Percentiles rank a stretch among this genome's conserved stretches.
phyloP scores from a whole-genome alignment of 2,113 vertebrate species.

The Sterna hirundo region DNA sequence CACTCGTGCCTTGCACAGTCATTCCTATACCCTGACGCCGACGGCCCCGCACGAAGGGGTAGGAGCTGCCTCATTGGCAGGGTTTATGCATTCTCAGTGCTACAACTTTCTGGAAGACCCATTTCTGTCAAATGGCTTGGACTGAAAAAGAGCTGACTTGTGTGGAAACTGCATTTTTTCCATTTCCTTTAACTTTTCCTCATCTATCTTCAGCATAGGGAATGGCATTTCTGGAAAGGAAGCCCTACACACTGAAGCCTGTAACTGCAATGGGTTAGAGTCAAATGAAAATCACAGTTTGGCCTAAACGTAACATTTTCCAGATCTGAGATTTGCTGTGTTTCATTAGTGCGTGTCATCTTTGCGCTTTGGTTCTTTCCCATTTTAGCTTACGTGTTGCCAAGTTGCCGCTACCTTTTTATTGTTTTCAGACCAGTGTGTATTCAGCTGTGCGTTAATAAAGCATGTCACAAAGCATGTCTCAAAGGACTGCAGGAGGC shows the following conservation, averaged over 20 bases:
- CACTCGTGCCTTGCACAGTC: not conserved
- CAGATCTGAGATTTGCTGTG: not conserved
- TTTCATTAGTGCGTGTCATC: not conserved
- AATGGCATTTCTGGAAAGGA: not conserved
- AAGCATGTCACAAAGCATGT: not conserved
- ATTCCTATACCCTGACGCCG: not conserved
- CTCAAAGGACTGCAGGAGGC: not conserved
- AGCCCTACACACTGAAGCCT: not conserved
- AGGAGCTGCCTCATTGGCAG: not conserved
- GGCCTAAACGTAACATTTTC: not conserved
- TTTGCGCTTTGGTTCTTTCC: not conserved
- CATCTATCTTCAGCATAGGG: not conserved
- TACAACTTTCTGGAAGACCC: not conserved
- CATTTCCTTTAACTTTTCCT: not conserved
- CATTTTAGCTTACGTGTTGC: not conserved
- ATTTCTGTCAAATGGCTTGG: not conserved
- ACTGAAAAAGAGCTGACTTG: not conserved
- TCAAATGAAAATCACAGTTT: not conserved
- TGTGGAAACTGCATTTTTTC: not conserved
- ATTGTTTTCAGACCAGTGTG: not conserved
- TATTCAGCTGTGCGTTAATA: not conserved
- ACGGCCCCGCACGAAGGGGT: not conserved
- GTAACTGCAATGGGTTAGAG: not conserved
- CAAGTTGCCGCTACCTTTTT: not conserved
- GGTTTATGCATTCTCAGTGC: not conserved